Conservation (phyloP, 2,113 vertebrate species). For the Pseudorhombus dupliciocellatus region DNA sequence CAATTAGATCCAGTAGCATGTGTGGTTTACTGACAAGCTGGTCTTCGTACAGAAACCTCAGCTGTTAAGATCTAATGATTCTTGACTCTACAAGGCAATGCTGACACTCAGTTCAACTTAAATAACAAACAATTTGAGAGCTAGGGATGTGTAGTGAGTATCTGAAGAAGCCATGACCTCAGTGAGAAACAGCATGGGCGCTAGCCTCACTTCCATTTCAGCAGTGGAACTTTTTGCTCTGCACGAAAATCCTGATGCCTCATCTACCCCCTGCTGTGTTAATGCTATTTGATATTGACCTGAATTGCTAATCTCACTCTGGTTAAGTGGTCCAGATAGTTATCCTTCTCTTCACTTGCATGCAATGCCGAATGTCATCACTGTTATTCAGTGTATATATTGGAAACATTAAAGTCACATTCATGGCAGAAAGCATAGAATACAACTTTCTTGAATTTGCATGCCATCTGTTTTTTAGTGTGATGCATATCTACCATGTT, state of each 20-base stretch:
- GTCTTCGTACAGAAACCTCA: constrained; percentile 46
- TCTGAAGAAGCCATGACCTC: background rate
- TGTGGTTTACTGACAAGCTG: constrained; percentile 47
- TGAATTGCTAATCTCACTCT: constrained; percentile 34
- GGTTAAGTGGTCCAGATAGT: constrained; percentile 18
- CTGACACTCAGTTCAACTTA: constrained; percentile 8
- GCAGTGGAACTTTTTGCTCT: constrained; percentile 20
- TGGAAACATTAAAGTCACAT: background rate
- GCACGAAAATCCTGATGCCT: constrained; percentile 15
- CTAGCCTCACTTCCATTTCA: constrained; percentile 12
- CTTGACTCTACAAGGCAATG: constrained; percentile 12
- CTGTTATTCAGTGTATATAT: background rate
- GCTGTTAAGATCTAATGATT: constrained; percentile 8
- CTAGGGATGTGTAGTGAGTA: background rate
- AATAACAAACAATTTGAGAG: constrained; percentile 22
- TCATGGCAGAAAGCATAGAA: background rate
- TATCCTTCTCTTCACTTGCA: constrained; percentile 1
- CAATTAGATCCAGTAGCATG: constrained; percentile 56
- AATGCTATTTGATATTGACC: constrained; percentile 46
- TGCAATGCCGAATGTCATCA: background rate
- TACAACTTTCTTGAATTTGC: background rate
- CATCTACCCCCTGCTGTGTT: constrained; percentile 32
- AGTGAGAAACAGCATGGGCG: background rate
- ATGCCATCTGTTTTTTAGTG: background rate
- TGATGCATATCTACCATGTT: background rate